Conservation (phyloP, 2,113 vertebrate species). For the Rhinichthys klamathensis region DNA sequence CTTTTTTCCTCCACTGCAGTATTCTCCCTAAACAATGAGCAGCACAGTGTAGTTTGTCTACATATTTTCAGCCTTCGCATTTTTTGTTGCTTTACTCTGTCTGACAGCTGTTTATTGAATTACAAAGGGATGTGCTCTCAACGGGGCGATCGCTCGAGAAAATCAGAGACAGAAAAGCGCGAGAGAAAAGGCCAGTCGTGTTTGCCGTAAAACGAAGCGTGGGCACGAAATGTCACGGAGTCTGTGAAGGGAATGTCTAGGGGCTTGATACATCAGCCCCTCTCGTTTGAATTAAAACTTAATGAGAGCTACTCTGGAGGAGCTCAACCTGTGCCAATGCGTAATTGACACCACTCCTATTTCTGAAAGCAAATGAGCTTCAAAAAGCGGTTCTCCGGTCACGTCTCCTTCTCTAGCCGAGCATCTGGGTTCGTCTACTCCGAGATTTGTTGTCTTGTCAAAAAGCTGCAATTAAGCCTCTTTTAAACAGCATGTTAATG, state of each 20-base stretch:
- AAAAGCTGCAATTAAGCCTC: not conserved
- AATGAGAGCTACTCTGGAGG: constrained; percentile 38
- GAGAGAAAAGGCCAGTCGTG: constrained; percentile 40
- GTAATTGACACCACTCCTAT: constrained; percentile 44
- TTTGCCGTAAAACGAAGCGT: constrained; percentile 18
- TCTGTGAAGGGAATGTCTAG: constrained; percentile 30
- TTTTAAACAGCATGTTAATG: constrained; percentile 14
- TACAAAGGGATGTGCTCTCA: constrained; percentile 26
- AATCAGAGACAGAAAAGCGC: constrained; percentile 31
- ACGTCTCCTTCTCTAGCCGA: not conserved
- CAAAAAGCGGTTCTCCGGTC: not conserved
- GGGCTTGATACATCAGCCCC: constrained; percentile 16
- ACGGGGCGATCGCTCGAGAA: constrained; percentile 5
- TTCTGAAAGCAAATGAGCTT: constrained; percentile 42
- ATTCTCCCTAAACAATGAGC: constrained; percentile 33
- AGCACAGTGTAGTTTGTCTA: constrained; percentile 3
- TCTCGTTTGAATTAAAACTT: constrained; percentile 47
- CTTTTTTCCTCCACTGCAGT: constrained; percentile 2
- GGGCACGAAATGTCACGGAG: constrained; percentile 43
- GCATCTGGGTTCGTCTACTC: not conserved
- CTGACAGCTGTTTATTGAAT: constrained; percentile 48
- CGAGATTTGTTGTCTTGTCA: constrained; percentile 12
- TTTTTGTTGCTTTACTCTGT: constrained; percentile 25
- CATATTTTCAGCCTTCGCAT: constrained; percentile 30
- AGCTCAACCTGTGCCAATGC: constrained; percentile 38